These are phyloP conservation scores for Helicolenus hilgendorfi DNA, from an alignment of 2,797 vertebrate species.

Conservation along the genomic window DNA sequence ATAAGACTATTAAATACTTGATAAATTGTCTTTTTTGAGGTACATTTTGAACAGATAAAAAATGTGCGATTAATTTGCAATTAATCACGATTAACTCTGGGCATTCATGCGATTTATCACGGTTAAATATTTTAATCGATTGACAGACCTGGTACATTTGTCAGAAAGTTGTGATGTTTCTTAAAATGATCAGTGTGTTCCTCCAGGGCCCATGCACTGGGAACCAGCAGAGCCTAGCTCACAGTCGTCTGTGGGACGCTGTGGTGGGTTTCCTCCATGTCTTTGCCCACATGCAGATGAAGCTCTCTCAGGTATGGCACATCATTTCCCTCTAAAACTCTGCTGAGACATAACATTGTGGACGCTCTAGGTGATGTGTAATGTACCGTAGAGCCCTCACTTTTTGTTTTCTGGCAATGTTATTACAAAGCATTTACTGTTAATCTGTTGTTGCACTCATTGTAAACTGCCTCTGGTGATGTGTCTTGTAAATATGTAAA, in stretches of 20 bases:
- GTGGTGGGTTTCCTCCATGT: conserved; percentile 98
- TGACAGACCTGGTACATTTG: background rate
- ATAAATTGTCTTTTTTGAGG: too few species aligned
- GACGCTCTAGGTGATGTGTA: background rate
- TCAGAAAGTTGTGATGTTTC: background rate
- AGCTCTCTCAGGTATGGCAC: conserved; percentile 94
- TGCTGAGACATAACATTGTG: background rate
- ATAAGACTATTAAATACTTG: too few species aligned
- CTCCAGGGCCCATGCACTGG: conserved; percentile 95
- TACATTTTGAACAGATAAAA: too few species aligned
- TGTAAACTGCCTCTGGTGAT: background rate
- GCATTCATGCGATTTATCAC: too few species aligned
- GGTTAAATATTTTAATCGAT: too few species aligned
- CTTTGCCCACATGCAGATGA: conserved; percentile 99
- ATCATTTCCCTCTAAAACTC: background rate
- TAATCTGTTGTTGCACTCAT: background rate
- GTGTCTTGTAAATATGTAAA: background rate
- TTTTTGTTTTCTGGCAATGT: background rate
- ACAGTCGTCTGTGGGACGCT: conserved; percentile 97
- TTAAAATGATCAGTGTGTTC: conserved; percentile 3
- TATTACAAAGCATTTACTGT: background rate
- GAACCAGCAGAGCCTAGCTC: conserved; percentile 97
- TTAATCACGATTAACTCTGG: too few species aligned
- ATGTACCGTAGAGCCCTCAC: background rate
- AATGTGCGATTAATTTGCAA: too few species aligned